Percentiles rank a stretch among this genome's conserved stretches.
Evolutionary conservation across 1,140 invertebrate species (phyloP).

Genomic region (Bombus fervidus): DNA sequence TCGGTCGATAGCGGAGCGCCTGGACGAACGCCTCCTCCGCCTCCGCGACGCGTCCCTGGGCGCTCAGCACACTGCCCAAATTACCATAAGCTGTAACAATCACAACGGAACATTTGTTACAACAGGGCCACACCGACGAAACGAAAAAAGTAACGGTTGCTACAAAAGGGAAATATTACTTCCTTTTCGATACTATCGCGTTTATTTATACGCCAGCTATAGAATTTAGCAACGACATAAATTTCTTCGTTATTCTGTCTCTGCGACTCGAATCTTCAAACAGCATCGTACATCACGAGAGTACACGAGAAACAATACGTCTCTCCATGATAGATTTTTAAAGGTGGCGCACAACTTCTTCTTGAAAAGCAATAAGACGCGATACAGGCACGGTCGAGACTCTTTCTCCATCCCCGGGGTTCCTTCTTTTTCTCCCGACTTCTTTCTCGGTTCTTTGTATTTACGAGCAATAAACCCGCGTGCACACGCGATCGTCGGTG

Average conservation of each 20-base stretch:
- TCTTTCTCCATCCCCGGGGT: neutral
- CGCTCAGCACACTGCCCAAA: constrained; percentile 94
- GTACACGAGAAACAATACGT: neutral
- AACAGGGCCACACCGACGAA: neutral
- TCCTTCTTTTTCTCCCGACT: neutral
- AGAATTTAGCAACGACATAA: neutral
- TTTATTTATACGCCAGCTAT: neutral
- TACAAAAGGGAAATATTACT: neutral
- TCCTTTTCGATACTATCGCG: neutral
- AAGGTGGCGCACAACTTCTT: constrained; percentile 3
- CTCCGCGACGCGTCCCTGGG: constrained; percentile 91
- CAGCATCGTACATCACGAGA: neutral
- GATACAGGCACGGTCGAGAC: neutral
- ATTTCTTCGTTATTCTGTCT: neutral
- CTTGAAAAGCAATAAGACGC: constrained; percentile 47
- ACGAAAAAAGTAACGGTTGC: neutral
- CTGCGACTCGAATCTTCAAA: neutral
- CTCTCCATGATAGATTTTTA: constrained; percentile 21
- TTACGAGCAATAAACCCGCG: constrained; percentile 53
- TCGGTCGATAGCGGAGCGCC: constrained; percentile 93
- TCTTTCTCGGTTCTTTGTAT: constrained; percentile 45
- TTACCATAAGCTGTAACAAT: constrained; percentile 93
- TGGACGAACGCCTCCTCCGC: constrained; percentile 94
- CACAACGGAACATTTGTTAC: constrained; percentile 44
- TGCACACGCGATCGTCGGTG: constrained; percentile 25